Conservation (phyloP, 2,113 vertebrate genomes). For the Catharus bicknelli region DNA sequence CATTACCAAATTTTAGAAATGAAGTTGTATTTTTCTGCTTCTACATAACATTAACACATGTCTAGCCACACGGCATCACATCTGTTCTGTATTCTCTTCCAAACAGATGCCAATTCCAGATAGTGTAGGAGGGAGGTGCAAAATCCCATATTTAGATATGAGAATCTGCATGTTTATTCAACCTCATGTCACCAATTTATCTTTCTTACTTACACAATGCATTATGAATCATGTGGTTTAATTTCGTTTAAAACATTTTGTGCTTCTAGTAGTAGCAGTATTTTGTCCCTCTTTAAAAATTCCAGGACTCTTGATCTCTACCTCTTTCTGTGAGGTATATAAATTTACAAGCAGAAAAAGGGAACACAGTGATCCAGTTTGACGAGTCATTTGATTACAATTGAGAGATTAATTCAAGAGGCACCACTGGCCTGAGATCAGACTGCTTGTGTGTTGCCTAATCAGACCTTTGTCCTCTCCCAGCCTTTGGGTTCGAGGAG, state of each 20-base stretch:
- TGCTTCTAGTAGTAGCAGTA: not conserved
- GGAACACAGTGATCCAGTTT: not conserved
- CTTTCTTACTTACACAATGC: not conserved
- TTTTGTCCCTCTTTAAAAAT: not conserved
- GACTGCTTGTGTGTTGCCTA: accelerated
- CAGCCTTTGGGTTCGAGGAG: not conserved
- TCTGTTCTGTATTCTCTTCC: not conserved
- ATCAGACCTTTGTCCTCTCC: not conserved
- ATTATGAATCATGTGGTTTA: not conserved
- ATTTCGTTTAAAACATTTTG: not conserved
- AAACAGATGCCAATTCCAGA: not conserved
- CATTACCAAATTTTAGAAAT: not conserved
- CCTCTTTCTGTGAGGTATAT: not conserved
- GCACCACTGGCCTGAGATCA: not conserved
- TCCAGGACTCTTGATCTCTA: not conserved
- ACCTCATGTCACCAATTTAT: not conserved
- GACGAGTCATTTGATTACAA: not conserved
- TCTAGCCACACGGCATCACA: not conserved
- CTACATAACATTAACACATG: not conserved
- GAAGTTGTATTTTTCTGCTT: not conserved
- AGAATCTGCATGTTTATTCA: not conserved
- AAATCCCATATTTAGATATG: not conserved
- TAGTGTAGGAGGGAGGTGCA: not conserved
- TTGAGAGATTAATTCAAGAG: not conserved
- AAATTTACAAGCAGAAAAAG: not conserved